Evolutionary conservation across 2,888 invertebrate genomes (phyloP).

Genomic region (Hirtodrosophila duncani): DNA sequence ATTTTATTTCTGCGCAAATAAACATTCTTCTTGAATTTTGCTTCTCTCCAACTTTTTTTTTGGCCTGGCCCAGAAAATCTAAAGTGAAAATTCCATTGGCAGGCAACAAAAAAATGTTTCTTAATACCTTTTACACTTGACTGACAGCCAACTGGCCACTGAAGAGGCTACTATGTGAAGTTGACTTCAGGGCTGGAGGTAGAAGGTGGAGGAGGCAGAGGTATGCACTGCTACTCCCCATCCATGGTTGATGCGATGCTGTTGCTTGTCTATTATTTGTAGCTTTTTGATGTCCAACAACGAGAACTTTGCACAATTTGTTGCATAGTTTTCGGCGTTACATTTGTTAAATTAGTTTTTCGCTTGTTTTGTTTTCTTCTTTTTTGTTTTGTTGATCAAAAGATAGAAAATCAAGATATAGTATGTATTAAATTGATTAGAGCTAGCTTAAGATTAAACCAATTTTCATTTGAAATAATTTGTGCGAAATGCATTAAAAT

Average conservation of each 20-base stretch:
- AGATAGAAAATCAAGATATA: not conserved
- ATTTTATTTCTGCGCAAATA: constrained; percentile 42
- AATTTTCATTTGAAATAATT: too few species aligned
- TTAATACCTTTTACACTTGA: constrained; percentile 63
- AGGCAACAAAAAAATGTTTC: constrained; percentile 55
- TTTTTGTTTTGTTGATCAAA: not conserved
- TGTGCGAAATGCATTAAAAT: too few species aligned
- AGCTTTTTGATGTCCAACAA: constrained; percentile 44
- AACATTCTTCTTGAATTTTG: constrained; percentile 22
- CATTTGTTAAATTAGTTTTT: constrained; percentile 57
- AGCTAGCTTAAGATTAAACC: too few species aligned
- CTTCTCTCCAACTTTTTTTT: constrained; percentile 8
- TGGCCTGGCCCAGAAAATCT: constrained; percentile 40
- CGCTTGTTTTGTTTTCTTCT: not conserved
- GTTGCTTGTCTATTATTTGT: constrained; percentile 36
- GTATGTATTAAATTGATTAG: not conserved
- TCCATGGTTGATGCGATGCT: not conserved
- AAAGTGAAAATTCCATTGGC: constrained; percentile 61
- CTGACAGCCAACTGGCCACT: constrained; percentile 43
- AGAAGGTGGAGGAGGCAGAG: too few species aligned
- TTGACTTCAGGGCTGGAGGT: too few species aligned
- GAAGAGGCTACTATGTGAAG: too few species aligned
- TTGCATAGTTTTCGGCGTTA: constrained; percentile 54
- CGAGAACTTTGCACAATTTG: constrained; percentile 48
- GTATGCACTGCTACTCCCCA: too few species aligned